These are phyloP conservation scores for Polypterus bichir DNA, from an alignment of 2,113 vertebrate genomes.

Conservation along the genomic window DNA sequence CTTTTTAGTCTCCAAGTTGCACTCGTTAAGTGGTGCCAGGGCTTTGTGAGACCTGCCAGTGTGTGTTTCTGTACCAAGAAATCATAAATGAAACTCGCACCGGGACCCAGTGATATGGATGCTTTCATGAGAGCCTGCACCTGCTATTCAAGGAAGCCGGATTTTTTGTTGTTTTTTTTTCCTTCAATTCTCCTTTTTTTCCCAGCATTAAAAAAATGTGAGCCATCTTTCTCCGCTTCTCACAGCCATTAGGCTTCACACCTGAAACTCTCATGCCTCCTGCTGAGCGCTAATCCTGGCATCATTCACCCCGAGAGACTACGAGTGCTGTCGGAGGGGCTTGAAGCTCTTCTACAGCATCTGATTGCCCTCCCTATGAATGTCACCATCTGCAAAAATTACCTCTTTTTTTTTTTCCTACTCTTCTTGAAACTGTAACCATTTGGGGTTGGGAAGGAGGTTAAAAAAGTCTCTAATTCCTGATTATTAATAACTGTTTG, in stretches of 20 bases:
- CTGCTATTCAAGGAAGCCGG: not conserved
- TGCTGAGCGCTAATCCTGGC: slow-evolving; percentile 76
- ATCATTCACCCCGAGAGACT: slow-evolving; percentile 73
- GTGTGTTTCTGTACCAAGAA: slow-evolving; percentile 36
- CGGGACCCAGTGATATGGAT: not conserved
- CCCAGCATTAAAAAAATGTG: not conserved
- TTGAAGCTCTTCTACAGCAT: slow-evolving; percentile 62
- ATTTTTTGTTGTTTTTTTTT: slow-evolving; percentile 23
- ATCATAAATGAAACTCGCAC: slow-evolving; percentile 74
- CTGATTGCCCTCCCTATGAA: slow-evolving; percentile 84
- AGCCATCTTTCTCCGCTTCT: slow-evolving; percentile 42
- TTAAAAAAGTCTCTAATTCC: slow-evolving; percentile 49
- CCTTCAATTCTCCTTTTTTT: not conserved
- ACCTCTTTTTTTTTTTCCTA: slow-evolving; percentile 58
- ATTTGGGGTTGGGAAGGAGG: slow-evolving; percentile 11
- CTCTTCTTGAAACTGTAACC: slow-evolving; percentile 24
- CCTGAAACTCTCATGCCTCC: slow-evolving; percentile 73
- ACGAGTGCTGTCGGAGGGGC: slow-evolving; percentile 50
- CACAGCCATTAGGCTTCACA: slow-evolving; percentile 78
- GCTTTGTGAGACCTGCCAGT: slow-evolving; percentile 20
- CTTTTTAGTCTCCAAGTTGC: no score
- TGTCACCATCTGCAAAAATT: slow-evolving; percentile 87
- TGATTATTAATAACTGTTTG: slow-evolving; percentile 81
- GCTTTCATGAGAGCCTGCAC: not conserved
- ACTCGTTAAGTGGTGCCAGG: no score